These are phyloP conservation scores for Psephotus haematonotus DNA, from an alignment of 2,113 vertebrate genomes.

Conservation along the genomic window DNA sequence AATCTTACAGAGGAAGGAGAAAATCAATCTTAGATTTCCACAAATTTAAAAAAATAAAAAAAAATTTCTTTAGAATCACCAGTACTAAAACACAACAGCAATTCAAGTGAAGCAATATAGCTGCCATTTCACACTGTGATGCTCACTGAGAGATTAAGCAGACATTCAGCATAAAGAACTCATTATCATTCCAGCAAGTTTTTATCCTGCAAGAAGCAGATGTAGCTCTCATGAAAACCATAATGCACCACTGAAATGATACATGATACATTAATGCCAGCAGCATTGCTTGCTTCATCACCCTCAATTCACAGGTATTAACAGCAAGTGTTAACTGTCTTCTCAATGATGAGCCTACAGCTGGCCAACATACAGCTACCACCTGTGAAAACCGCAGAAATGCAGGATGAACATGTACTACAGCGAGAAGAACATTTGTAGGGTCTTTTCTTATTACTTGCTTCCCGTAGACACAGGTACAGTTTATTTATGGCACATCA, in stretches of 20 bases:
- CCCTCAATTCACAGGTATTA: neutral
- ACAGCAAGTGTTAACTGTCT: neutral
- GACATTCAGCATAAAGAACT: neutral
- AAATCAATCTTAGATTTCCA: neutral
- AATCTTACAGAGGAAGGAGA: neutral
- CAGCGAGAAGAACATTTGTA: rapidly evolving
- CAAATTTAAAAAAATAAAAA: neutral
- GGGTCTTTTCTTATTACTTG: neutral
- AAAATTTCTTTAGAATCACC: neutral
- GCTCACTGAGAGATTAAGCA: neutral
- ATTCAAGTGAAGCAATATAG: neutral
- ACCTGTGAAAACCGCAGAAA: neutral
- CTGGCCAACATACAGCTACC: neutral
- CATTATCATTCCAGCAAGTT: neutral
- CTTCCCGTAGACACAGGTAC: neutral
- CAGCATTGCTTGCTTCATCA: neutral
- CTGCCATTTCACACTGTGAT: neutral
- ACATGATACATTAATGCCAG: neutral
- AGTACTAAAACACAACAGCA: neutral
- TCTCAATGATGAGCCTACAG: neutral
- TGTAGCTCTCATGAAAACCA: neutral
- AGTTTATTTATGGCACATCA: neutral
- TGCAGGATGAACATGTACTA: neutral
- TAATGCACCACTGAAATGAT: neutral
- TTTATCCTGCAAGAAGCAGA: neutral